Evolutionary conservation across 2,888 invertebrate genomes (phyloP), one percentile per base, ranked within the genome.

Genomic region (Papilio protenor): DNA sequence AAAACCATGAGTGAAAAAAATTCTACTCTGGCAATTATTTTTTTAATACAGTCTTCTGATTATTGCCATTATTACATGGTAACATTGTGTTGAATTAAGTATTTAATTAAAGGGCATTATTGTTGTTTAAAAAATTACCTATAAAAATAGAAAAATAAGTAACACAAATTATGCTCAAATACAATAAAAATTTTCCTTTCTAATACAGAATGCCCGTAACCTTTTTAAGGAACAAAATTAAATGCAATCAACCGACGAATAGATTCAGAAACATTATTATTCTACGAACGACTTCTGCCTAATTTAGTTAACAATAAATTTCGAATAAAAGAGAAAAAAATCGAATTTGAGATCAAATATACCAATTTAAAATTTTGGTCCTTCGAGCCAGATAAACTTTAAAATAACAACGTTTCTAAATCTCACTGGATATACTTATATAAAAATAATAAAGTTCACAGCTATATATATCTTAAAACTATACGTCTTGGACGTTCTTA

Each of bases 401-500:
- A 81, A 79, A 81, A 84, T 84, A 86, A 83, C 78, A 84, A 86
- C 83, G 83, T 83, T 84, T 85, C 84, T 84, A 86, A 88, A 88
- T 86, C 84, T 87, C 81, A 80, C 82, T 84, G 84, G 83, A 79
- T 83, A 84, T 84, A 84, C 83, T 82, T 82, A 80, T 72, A 83
- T 81, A 85, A 83, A 85, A 83, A 82, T 82, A 82, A 82, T 81
- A 81, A 81, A 84, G 80, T 81, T 83, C 83, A 82, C 80, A 81
- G 82, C 84, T 81, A 84, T 81, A 71, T 72, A 64, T 71, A 79
- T 47, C 80, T 83, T 85, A 85, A 12, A 82, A 73, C 82, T 87
- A 89, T 83, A 83, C 92, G 91, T 92, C 92, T 92, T 89, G 83
- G 92, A 92, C 92, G 91, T 86, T 82, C 86, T 88, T 90, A 88